Conservation (phyloP, 2,888 invertebrate genomes). For the Andrena hattorfiana region DNA sequence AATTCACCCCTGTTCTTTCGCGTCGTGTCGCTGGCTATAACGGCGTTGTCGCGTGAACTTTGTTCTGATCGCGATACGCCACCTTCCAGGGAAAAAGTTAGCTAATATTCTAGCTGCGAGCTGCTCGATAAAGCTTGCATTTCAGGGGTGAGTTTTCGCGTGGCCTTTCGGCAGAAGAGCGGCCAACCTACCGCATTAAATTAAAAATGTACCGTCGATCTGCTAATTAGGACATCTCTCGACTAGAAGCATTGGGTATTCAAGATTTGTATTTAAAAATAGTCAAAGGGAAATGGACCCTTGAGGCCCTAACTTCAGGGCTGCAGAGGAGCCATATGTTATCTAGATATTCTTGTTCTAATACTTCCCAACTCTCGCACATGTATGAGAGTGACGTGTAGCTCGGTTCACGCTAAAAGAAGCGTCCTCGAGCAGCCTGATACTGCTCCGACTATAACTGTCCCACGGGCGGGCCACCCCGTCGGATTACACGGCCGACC, state of each 20-base stretch:
- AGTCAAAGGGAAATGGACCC: neutral
- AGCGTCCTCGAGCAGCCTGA: neutral
- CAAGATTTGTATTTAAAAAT: neutral
- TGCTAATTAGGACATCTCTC: no score
- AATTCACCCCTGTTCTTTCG: slow-evolving; percentile 41
- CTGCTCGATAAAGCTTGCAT: neutral
- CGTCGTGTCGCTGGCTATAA: slow-evolving; percentile 21
- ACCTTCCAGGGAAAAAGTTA: slow-evolving; percentile 17
- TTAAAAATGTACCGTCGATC: no score
- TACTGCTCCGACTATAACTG: neutral
- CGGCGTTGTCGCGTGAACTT: slow-evolving; percentile 58
- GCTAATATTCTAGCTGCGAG: slow-evolving; percentile 24
- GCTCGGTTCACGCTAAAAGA: neutral
- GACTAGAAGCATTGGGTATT: no score
- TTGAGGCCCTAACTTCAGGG: no score
- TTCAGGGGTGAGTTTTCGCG: slow-evolving; percentile 5
- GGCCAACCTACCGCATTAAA: no score
- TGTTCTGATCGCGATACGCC: slow-evolving; percentile 47
- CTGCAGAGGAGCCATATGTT: no score
- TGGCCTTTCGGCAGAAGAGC: neutral
- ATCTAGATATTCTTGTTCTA: no score
- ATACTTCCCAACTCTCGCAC: no score
- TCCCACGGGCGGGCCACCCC: slow-evolving; percentile 7
- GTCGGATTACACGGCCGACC: slow-evolving; percentile 23
- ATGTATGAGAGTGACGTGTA: no score